Base-by-base conservation (phyloP, 2,888 invertebrate genomes). In the Apotomis turbidana region DNA sequence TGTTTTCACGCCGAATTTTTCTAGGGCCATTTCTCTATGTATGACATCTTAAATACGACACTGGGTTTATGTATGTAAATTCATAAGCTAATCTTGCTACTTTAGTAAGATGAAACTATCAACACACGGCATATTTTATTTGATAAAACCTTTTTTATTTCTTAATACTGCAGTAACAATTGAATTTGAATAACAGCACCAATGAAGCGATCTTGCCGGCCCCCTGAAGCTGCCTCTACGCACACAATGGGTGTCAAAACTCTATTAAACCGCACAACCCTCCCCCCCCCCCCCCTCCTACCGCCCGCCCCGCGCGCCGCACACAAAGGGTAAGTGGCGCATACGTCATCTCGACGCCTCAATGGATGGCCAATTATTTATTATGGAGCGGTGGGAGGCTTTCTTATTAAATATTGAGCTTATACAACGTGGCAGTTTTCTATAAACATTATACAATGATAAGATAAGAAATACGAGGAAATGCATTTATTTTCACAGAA, bases 271-370 rank as follows among this genome's bases (percentile, higher is more conserved):
- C 49, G 3, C 12, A 49, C 61, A 49, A 27, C 15, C 4, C 55
- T 54, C 54, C 54, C 57, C 57, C 15, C 57, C 41, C 8, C 54
- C 44, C 54, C n/a, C n/a, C n/a, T n/a, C n/a, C n/a, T n/a, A n/a
- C n/a, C n/a, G n/a, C n/a, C n/a, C 54, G 15, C 27, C 62, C 64
- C 60, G 52, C 12, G 6, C 41, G 36, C 52, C 68, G 12, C 12
- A n/a, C 49, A 49, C 49, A 49, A 49, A 49, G 49, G 49, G 49
- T 49, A 49, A 49, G 49, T 49, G 49, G 52, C 41, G 46, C 57
- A 66, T 66, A 13, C 66, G 63, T 63, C 63, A 57, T 57, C 57
- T 66, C 44, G 66, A 57, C 66, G 46, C 66, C 66, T 66, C 57
- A 46, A 46, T 66, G 27, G 46, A 52, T 12, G 57, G 27, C 66